Base-by-base conservation (phyloP, 2,113 vertebrate genomes). In the Ondatra zibethicus region DNA sequence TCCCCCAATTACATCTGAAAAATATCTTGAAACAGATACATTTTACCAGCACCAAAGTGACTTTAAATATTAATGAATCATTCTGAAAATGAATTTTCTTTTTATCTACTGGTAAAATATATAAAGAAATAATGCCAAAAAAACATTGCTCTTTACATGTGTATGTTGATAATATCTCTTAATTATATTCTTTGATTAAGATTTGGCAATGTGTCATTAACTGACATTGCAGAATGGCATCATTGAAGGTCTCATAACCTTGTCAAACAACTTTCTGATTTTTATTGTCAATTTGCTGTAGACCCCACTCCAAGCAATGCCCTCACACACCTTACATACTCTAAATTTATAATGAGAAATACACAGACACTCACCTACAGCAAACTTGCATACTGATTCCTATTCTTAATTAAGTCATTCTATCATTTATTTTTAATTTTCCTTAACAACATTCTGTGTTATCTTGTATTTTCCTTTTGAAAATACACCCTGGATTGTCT, bases 11-110 rank as follows among this genome's bases (percentile, higher is more conserved):
- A 19, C 42, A 36, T 75, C 16, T 94, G 39, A 85, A 93, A 90
- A 93, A 66, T 88, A 75, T 76, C 3, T 78, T 52, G n/a, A 78
- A 93, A 91, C 87, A 94, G 92, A 91, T 84, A 68, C 6, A 68
- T 42, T 68, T 88, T 52, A 29, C 5, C 29, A 61, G 5, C 58
- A 91, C 4, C 55, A 70, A 96, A 70, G 75, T 90, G 33, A 80
- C 77, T 65, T 16, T 94, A 33, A 95, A 70, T 6, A 91, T 77
- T 47, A 85, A 5, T 63, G 10, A 11, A 36, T 84, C 50, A 45
- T 81, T 94, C 95, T 93, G 31, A 65, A 47, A 33, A 61, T 61
- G n/a, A 16, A 73, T n/a, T 27, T 11, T 50, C 19, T n/a, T 76
- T 80, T 95, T 70, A 52, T 9, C 21, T 3, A 81, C 27, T 90